Evolutionary conservation across 2,113 vertebrate genomes (phyloP).

Genomic region (Hystrix cristata): DNA sequence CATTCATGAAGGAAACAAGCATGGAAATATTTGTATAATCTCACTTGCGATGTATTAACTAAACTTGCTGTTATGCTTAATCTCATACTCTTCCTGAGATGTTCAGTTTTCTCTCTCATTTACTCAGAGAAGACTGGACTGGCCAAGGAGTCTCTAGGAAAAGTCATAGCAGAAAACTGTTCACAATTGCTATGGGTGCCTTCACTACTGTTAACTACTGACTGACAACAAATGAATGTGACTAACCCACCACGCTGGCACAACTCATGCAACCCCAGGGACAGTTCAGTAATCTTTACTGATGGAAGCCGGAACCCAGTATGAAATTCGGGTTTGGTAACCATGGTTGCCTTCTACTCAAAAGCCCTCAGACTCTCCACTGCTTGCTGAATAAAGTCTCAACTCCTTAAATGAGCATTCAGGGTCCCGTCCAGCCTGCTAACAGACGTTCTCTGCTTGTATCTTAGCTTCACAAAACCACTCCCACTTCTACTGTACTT

Average conservation of each 20-base stretch:
- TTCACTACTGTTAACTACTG: background rate
- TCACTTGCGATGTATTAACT: background rate
- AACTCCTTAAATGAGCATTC: slow-evolving; percentile 50
- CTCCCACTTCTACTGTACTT: slow-evolving; percentile 52
- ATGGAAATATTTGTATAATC: slow-evolving; percentile 43
- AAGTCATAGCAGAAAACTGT: slow-evolving; percentile 16
- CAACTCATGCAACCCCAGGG: background rate
- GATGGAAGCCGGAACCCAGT: background rate
- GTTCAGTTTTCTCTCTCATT: background rate
- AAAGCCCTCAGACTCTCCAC: background rate
- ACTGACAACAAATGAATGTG: background rate
- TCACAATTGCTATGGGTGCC: background rate
- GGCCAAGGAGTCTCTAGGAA: background rate
- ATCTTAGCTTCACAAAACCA: slow-evolving; percentile 45
- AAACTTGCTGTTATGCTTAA: background rate
- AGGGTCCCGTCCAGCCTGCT: slow-evolving; percentile 47
- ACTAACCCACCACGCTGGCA: background rate
- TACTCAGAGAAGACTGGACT: background rate
- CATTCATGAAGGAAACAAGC: background rate
- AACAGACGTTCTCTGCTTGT: slow-evolving; percentile 59
- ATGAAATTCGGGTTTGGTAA: background rate
- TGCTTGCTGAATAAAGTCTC: slow-evolving; percentile 59
- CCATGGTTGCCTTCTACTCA: slow-evolving; percentile 19
- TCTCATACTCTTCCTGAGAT: background rate
- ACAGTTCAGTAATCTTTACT: background rate